Conservation (phyloP, 2,113 vertebrate species). For the Castor canadensis region DNA sequence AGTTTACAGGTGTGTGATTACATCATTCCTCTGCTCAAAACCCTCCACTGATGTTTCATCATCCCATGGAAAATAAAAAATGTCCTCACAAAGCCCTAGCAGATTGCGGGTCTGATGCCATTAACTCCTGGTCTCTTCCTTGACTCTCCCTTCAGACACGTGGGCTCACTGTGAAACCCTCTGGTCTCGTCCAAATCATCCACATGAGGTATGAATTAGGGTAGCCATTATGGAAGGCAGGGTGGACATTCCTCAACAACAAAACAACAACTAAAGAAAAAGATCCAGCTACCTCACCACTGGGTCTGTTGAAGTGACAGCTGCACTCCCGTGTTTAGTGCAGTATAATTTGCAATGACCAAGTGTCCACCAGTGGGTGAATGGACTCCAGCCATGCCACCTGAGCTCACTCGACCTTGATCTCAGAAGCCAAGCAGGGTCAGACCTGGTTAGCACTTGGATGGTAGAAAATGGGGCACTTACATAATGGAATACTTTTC, state of each 20-base stretch:
- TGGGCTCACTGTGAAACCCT: background rate
- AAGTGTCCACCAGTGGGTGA: background rate
- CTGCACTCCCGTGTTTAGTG: background rate
- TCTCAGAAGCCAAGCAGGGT: no score
- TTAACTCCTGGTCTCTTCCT: background rate
- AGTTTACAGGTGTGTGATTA: background rate
- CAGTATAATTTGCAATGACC: background rate
- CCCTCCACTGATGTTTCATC: background rate
- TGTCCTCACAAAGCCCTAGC: background rate
- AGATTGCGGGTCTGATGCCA: background rate
- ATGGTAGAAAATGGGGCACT: background rate
- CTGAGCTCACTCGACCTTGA: no score
- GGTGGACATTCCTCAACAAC: background rate
- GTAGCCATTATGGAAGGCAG: background rate
- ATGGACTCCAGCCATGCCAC: no score
- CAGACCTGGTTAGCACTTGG: no score
- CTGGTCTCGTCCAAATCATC: background rate
- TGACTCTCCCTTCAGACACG: background rate
- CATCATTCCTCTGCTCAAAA: background rate
- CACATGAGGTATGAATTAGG: background rate
- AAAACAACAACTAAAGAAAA: no score
- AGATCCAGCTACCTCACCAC: background rate
- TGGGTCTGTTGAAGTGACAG: background rate
- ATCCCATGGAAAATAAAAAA: background rate
- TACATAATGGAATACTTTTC: background rate